A percentile compares a stretch with the other conserved stretches of the same genome.
phyloP scores from a whole-genome alignment of 2,113 vertebrate species.

The Gopherus flavomarginatus region DNA sequence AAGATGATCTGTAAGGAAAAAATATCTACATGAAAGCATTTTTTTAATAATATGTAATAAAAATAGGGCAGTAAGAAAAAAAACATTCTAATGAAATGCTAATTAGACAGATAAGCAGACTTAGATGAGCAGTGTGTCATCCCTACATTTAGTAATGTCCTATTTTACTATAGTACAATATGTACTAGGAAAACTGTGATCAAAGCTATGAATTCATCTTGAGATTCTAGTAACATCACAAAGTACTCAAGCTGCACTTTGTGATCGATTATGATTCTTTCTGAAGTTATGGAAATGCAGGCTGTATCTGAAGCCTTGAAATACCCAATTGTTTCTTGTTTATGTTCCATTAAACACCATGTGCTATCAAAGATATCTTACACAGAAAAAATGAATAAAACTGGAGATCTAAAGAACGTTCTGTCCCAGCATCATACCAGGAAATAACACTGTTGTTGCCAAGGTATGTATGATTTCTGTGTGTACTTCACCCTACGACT shows the following conservation, averaged over 20 bases:
- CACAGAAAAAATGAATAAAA: not conserved
- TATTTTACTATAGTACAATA: not conserved
- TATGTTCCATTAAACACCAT: conserved; percentile 1
- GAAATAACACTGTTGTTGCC: conserved; percentile 49
- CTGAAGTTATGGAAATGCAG: not conserved
- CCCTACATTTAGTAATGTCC: not conserved
- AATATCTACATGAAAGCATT: rapidly evolving
- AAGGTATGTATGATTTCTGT: conserved; percentile 28
- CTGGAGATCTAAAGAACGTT: conserved; percentile 9
- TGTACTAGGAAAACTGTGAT: not conserved
- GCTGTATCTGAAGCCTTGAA: not conserved
- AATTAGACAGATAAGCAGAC: not conserved
- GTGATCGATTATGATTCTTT: not conserved
- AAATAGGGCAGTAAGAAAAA: not conserved
- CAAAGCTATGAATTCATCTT: not conserved
- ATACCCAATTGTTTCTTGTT: not conserved
- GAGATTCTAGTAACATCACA: not conserved
- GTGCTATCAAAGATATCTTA: not conserved
- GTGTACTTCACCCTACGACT: conserved; percentile 19
- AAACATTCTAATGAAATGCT: not conserved
- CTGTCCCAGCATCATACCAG: not conserved
- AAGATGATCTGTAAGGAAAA: not conserved
- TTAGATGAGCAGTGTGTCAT: not conserved
- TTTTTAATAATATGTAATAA: not conserved
- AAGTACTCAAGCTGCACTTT: not conserved